Percentiles rank a stretch among this genome's conserved stretches.
Evolutionary conservation across 2,797 vertebrate species (phyloP).

Genomic region (Poeciliopsis presidionis): DNA sequence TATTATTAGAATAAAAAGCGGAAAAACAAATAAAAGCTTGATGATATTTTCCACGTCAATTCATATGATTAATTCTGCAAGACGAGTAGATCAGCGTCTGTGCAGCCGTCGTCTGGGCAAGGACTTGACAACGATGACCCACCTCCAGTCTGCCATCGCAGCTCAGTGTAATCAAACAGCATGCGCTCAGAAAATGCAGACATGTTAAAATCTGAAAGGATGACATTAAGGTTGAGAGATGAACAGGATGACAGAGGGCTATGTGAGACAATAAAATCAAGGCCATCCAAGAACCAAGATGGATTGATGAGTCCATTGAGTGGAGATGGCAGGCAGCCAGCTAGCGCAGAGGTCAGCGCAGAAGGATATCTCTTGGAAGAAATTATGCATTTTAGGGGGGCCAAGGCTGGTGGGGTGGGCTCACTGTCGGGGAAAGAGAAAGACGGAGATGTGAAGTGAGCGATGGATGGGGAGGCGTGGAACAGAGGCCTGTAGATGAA

Average conservation of each 20-base stretch:
- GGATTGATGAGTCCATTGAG: conserved; percentile 84
- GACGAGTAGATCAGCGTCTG: conserved; percentile 30
- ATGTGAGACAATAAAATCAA: conserved; percentile 84
- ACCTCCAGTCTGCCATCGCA: conserved; percentile 54
- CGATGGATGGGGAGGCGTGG: conserved; percentile 54
- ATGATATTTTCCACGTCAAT: conserved; percentile 33
- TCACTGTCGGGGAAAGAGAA: conserved; percentile 63
- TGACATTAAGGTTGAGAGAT: conserved; percentile 82
- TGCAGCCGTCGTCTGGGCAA: conserved; percentile 34
- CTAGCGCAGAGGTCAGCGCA: conserved; percentile 79
- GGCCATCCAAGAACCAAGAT: conserved; percentile 81
- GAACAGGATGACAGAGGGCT: conserved; percentile 76
- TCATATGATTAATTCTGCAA: conserved; percentile 49
- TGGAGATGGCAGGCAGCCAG: conserved; percentile 81
- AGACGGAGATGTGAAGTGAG: conserved; percentile 58
- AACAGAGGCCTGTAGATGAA: conserved; percentile 61
- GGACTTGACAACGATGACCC: conserved; percentile 68
- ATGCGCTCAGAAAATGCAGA: conserved; percentile 77
- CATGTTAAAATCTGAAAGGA: conserved; percentile 80
- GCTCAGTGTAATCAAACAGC: conserved; percentile 70
- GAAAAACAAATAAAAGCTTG: conserved; percentile 54
- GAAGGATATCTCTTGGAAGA: conserved; percentile 82
- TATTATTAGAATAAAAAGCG: conserved; percentile 47
- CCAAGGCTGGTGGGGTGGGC: conserved; percentile 77
- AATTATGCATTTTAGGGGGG: conserved; percentile 82